These are phyloP conservation scores for Amyelois transitella DNA, from an alignment of 1,140 invertebrate genomes.

Conservation along the genomic window DNA sequence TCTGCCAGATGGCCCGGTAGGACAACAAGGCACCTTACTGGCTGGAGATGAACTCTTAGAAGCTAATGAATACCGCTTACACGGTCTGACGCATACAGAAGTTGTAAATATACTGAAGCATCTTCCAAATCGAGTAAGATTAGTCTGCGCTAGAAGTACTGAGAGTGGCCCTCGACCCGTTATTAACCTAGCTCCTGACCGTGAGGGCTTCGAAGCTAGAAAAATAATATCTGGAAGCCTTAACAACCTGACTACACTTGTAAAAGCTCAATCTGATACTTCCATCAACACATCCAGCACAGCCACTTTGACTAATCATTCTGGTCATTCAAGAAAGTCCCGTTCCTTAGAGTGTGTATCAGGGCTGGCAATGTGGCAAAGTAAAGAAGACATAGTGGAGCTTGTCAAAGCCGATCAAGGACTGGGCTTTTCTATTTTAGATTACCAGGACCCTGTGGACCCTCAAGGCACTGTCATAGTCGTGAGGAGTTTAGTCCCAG, in stretches of 20 bases:
- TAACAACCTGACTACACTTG: slow-evolving; percentile 81
- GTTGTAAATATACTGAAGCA: slow-evolving; percentile 93
- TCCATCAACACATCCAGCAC: slow-evolving; percentile 85
- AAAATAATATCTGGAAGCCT: slow-evolving; percentile 85
- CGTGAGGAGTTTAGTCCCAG: slow-evolving; percentile 93
- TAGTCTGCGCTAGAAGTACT: slow-evolving; percentile 83
- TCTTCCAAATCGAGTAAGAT: slow-evolving; percentile 86
- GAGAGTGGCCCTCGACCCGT: slow-evolving; percentile 77
- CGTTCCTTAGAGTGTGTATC: slow-evolving; percentile 94
- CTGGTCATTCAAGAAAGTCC: slow-evolving; percentile 85
- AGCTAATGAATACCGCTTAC: slow-evolving; percentile 91
- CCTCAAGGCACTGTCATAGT: slow-evolving; percentile 94
- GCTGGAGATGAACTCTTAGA: slow-evolving; percentile 93
- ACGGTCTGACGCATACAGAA: slow-evolving; percentile 91
- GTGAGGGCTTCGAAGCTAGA: slow-evolving; percentile 84
- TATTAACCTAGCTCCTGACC: slow-evolving; percentile 84
- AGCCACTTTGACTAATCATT: slow-evolving; percentile 78
- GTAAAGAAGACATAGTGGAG: slow-evolving; percentile 90
- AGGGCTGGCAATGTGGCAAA: slow-evolving; percentile 94
- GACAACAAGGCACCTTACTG: slow-evolving; percentile 83
- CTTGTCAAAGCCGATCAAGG: slow-evolving; percentile 92
- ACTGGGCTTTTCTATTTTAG: slow-evolving; percentile 95
- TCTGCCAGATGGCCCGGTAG: slow-evolving; percentile 90
- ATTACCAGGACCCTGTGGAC: slow-evolving; percentile 94
- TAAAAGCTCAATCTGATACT: slow-evolving; percentile 93